These are phyloP conservation scores for Azorinus chamasolen DNA, from an alignment of 2,888 invertebrate species.

Conservation along the genomic window DNA sequence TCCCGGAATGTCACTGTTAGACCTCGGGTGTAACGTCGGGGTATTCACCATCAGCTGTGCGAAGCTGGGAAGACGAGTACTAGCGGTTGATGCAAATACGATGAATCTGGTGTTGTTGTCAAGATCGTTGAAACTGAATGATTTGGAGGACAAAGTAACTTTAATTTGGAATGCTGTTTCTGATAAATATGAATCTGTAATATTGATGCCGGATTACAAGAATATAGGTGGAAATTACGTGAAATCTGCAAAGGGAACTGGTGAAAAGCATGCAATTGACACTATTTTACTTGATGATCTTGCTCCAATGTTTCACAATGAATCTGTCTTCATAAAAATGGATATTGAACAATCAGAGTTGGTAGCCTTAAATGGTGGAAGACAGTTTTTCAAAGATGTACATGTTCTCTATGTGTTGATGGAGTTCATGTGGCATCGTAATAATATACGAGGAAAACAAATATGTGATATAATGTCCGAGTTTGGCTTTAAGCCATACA, in stretches of 20 bases:
- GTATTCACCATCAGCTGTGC: too few species aligned
- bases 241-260: neutral
- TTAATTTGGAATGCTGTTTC: slow-evolving; percentile 65
- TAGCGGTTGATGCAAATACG: slow-evolving; percentile 52
- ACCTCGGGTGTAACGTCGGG: slow-evolving; percentile 66
- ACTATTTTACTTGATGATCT: slow-evolving; percentile 61
- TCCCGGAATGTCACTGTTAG: slow-evolving; percentile 28
- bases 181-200: slow-evolving; percentile 43
- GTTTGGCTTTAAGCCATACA: too few species aligned
- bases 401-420: slow-evolving; percentile 68
- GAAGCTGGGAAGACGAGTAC: slow-evolving; percentile 48
- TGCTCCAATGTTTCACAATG: slow-evolving; percentile 39
- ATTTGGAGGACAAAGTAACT: slow-evolving; percentile 43
- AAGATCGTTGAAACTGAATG: slow-evolving; percentile 45
- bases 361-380: slow-evolving; percentile 54
- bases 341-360: slow-evolving; percentile 68
- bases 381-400: slow-evolving; percentile 57
- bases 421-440: too few species aligned
- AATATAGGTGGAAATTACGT: neutral
- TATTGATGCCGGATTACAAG: slow-evolving; percentile 10
- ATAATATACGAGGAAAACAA: too few species aligned
- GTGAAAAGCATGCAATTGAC: neutral
- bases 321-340: slow-evolving; percentile 29
- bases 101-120: slow-evolving; percentile 44
- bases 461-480: too few species aligned